phyloP scores from a whole-genome alignment of 2,113 vertebrate species.

The Hyperoodon ampullatus region DNA sequence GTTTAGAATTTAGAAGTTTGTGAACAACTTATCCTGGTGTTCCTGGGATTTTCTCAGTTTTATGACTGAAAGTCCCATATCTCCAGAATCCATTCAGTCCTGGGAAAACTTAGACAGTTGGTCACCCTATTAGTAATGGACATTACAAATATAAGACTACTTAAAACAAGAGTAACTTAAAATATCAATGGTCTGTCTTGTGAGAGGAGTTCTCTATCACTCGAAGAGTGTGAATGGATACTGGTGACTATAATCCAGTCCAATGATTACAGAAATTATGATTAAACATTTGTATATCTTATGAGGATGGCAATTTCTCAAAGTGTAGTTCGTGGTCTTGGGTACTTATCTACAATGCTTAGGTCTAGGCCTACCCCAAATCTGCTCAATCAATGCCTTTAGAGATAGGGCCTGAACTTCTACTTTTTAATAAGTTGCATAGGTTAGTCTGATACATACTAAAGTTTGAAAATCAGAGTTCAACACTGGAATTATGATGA shows the following conservation, averaged over 20 bases:
- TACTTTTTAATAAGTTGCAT: neutral
- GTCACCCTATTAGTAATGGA: neutral
- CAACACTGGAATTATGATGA: neutral
- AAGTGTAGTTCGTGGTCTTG: neutral
- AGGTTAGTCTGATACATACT: neutral
- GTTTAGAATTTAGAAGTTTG: neutral
- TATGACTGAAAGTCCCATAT: neutral
- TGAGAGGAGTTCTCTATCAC: neutral
- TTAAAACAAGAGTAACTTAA: neutral
- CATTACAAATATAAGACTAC: neutral
- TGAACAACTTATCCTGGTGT: neutral
- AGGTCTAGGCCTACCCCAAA: neutral
- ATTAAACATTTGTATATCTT: neutral
- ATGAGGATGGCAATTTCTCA: neutral
- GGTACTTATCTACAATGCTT: neutral
- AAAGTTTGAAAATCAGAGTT: neutral
- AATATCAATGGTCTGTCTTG: neutral
- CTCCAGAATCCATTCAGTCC: neutral
- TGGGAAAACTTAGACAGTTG: neutral
- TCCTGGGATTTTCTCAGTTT: neutral
- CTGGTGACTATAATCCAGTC: neutral
- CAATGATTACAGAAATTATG: neutral
- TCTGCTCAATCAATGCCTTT: neutral
- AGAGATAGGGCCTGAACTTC: neutral
- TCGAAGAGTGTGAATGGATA: neutral